Conservation (phyloP, 2,113 vertebrate genomes). For the Nothobranchius furzeri region DNA sequence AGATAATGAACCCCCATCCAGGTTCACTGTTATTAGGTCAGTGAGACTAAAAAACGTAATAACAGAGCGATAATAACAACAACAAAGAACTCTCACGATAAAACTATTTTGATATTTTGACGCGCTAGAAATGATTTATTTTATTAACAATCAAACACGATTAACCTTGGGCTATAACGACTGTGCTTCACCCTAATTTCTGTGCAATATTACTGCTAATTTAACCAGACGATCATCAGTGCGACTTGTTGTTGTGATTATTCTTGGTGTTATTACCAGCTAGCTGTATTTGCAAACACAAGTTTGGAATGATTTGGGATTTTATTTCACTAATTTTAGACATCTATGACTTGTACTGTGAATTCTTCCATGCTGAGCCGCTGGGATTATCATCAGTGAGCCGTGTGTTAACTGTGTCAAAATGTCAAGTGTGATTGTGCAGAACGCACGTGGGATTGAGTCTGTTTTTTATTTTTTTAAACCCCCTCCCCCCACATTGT, state of each 20-base stretch:
- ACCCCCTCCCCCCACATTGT: constrained; percentile 25
- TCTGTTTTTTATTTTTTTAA: constrained; percentile 61
- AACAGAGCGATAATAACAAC: constrained; percentile 79
- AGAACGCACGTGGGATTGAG: constrained; percentile 64
- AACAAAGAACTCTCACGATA: constrained; percentile 73
- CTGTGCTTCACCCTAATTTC: constrained; percentile 62
- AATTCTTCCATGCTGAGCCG: constrained; percentile 70
- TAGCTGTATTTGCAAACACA: constrained; percentile 64
- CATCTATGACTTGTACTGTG: constrained; percentile 78
- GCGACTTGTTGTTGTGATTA: constrained; percentile 81
- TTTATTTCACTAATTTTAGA: constrained; percentile 44
- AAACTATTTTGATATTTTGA: constrained; percentile 80
- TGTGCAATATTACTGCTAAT: constrained; percentile 70
- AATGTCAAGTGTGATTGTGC: constrained; percentile 76
- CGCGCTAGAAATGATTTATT: constrained; percentile 78
- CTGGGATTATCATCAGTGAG: constrained; percentile 47
- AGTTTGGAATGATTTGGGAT: constrained; percentile 57
- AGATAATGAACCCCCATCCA: constrained; percentile 49
- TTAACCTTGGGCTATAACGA: constrained; percentile 76
- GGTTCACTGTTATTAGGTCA: constrained; percentile 68
- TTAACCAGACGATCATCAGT: constrained; percentile 65
- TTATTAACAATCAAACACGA: constrained; percentile 76
- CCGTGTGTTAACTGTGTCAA: constrained; percentile 66
- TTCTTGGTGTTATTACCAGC: constrained; percentile 73
- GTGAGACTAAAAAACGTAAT: constrained; percentile 66